These are phyloP conservation scores for Lochmaea crataegi DNA, from an alignment of 2,888 invertebrate genomes.

Conservation along the genomic window DNA sequence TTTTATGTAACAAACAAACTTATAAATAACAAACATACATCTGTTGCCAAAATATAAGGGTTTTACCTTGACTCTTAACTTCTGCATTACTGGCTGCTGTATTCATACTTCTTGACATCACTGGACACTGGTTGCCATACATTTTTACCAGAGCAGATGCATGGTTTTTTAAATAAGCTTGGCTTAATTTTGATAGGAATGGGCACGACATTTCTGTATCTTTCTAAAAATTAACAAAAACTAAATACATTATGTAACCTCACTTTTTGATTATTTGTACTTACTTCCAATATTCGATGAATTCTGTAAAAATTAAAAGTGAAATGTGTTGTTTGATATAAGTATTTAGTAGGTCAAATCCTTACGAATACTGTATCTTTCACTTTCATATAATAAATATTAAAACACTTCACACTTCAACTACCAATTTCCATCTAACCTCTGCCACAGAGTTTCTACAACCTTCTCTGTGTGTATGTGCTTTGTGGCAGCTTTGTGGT, in stretches of 20 bases:
- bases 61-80: slow-evolving; percentile 48
- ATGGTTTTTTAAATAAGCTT: slow-evolving; percentile 86
- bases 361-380: not conserved
- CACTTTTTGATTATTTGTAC: slow-evolving; percentile 14
- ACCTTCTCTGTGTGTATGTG: not conserved
- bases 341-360: slow-evolving; percentile 27
- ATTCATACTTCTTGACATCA: slow-evolving; percentile 71
- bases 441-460: not conserved
- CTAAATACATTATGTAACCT: slow-evolving; percentile 21
- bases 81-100: slow-evolving; percentile 46
- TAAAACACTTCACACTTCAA: not conserved
- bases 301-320: slow-evolving; percentile 13
- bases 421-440: not conserved
- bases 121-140: slow-evolving; percentile 86
- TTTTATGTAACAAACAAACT: slow-evolving; percentile 8
- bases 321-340: slow-evolving; percentile 12
- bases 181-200: slow-evolving; percentile 83
- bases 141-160: slow-evolving; percentile 80
- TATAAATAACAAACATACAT: slow-evolving; percentile 1
- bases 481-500: not conserved
- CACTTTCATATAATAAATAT: slow-evolving; percentile 4
- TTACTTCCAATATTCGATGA: slow-evolving; percentile 9
- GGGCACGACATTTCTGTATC: slow-evolving; percentile 83
- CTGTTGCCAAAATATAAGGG: slow-evolving; percentile 10
- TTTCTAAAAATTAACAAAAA: slow-evolving; percentile 8